Evolutionary conservation across 2,113 vertebrate species (phyloP), one percentile per base, ranked within the genome.

Genomic region (Oryzias celebensis): DNA sequence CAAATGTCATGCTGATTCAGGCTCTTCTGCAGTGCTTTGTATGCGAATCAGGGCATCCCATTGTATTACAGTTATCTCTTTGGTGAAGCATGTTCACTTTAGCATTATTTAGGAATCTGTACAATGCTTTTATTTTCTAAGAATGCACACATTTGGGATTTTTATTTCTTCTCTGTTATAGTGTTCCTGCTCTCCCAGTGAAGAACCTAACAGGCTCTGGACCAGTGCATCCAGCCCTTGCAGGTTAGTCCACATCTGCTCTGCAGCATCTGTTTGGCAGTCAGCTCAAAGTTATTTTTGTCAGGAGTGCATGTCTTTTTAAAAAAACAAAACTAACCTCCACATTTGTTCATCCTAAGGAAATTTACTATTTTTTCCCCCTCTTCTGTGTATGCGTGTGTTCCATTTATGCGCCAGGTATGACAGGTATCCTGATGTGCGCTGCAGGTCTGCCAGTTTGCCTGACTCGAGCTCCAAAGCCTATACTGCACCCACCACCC

Each of bases 341-440:
- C 31, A 2, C 13, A n/a, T 7, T 24, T 42, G 14, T 28, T 71
- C 54, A 28, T 28, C 26, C 5, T 2, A 8, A 67, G 58, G 13
- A 52, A 43, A 47, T 43, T 85, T 14, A 62, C 46, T 36, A 60
- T 66, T 59, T 65, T 68, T 65, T 65, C 54, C 49, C 59, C 71
- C 45, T 65, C 53, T 36, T 77, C 12, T 80, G 46, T 18, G 62
- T 69, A 18, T 72, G 17, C 59, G 1, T 3, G 55, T 75, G 24
- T 8, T 69, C 52, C 65, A 51, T 36, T 65, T 65, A 61, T 68
- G 17, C 13, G 14, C 71, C 89, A 98, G 97, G 97, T 58, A 98
- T 98, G 95, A 98, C 96, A 0, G 96, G 97, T 67, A 98, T 98
- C 87, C 89, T 99, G 80, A 93, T 99, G 92, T 97, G 96, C 14